These are phyloP conservation scores for Zophobas atratus DNA, from an alignment of 1,140 invertebrate species.

Conservation along the genomic window DNA sequence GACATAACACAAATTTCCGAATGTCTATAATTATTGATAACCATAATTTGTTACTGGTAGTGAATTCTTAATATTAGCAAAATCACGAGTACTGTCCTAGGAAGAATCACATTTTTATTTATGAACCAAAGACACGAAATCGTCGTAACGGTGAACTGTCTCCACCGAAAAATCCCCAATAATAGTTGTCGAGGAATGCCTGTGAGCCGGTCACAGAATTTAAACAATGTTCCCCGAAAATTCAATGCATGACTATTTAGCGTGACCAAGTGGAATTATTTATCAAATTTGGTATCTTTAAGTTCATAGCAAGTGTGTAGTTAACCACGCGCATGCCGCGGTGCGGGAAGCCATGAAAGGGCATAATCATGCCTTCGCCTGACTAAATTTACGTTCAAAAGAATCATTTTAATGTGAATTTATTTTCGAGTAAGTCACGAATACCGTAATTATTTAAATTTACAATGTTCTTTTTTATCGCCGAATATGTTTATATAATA, in stretches of 20 bases:
- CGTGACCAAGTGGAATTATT: conserved; percentile 52
- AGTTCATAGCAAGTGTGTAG: conserved; percentile 47
- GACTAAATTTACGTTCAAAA: conserved; percentile 51
- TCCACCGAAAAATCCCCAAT: conserved; percentile 10
- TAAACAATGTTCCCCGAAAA: conserved; percentile 37
- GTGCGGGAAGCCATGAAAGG: conserved; percentile 49
- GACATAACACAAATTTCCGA: too few relatives aligned
- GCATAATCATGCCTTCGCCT: conserved; percentile 50
- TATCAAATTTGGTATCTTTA: conserved; percentile 52
- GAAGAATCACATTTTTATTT: not conserved
- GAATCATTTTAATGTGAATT: conserved; percentile 50
- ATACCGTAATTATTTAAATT: conserved; percentile 53
- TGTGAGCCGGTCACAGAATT: conserved; percentile 32
- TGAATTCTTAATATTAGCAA: too few relatives aligned
- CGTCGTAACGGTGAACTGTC: not conserved
- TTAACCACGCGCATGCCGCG: conserved; percentile 46
- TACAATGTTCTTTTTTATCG: conserved; percentile 44
- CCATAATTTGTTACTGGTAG: too few relatives aligned
- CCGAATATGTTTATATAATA: conserved; percentile 39
- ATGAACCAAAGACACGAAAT: not conserved
- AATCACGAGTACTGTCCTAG: too few relatives aligned
- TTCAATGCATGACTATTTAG: conserved; percentile 49
- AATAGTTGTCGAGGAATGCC: conserved; percentile 16
- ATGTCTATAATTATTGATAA: too few relatives aligned
- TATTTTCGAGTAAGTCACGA: conserved; percentile 50